Percentiles rank a stretch among this genome's conserved stretches.
Evolutionary conservation across 2,113 vertebrate species (phyloP).

Genomic region (Clarias macrocephalus): DNA sequence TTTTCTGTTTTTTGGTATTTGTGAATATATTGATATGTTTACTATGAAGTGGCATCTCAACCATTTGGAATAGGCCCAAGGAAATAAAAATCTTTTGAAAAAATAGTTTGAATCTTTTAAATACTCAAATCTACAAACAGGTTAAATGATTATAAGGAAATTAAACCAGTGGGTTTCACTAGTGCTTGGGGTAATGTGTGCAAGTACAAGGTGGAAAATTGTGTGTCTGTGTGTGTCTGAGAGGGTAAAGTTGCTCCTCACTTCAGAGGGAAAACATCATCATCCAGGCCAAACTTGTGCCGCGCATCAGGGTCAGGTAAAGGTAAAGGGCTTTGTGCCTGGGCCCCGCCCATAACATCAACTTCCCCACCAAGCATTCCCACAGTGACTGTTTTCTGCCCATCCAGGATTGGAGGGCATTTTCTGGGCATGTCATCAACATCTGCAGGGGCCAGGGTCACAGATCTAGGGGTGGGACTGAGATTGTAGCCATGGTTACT

Average conservation of each 20-base stretch:
- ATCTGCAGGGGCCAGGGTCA: constrained; percentile 49
- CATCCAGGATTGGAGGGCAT: constrained; percentile 50
- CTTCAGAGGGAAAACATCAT: constrained; percentile 73
- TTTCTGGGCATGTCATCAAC: constrained; percentile 61
- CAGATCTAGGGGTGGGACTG: constrained; percentile 61
- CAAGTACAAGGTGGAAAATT: neutral
- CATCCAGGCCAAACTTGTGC: constrained; percentile 72
- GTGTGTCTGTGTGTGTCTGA: neutral
- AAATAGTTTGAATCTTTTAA: no score
- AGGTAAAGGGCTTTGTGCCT: constrained; percentile 22
- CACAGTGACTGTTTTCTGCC: constrained; percentile 55
- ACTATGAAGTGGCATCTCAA: no score
- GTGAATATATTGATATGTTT: no score
- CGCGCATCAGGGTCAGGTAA: constrained; percentile 51
- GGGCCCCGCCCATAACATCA: constrained; percentile 45
- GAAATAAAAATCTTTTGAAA: no score
- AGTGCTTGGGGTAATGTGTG: neutral
- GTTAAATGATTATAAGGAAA: no score
- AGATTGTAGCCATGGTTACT: constrained; percentile 67
- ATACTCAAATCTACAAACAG: no score
- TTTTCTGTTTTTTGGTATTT: no score
- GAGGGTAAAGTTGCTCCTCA: constrained; percentile 67
- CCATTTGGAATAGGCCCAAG: no score
- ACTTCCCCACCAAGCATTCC: constrained; percentile 55
- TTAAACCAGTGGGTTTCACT: no score